A percentile compares a stretch with the other conserved stretches of the same genome.
These are phyloP conservation scores for Pardalotus punctatus DNA, from an alignment of 2,113 vertebrate species.

Conservation along the genomic window DNA sequence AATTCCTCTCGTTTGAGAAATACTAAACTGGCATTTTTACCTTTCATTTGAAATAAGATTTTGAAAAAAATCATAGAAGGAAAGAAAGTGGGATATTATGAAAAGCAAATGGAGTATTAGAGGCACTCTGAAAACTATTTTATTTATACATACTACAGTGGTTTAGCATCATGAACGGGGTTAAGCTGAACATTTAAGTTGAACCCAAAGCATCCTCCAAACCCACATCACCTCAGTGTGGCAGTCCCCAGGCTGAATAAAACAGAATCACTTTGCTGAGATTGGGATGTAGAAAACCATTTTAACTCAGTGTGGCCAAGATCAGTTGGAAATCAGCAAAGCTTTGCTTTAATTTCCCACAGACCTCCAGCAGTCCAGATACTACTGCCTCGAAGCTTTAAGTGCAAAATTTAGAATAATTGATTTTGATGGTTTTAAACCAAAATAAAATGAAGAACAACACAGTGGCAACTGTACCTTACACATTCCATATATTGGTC, in stretches of 20 bases:
- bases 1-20: neutral
- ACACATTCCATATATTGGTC: neutral
- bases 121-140: neutral
- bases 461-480: rapidly evolving
- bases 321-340: neutral
- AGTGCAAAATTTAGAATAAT: neutral
- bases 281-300: neutral
- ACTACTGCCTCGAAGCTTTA: neutral
- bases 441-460: rapidly evolving
- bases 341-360: neutral
- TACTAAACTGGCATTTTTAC: neutral
- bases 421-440: neutral
- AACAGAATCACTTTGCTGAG: neutral
- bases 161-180: neutral
- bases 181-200: neutral
- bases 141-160: neutral
- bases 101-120: neutral
- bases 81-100: neutral
- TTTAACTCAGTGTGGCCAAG: neutral
- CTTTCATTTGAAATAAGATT: neutral
- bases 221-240: neutral
- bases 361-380: neutral
- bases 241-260: neutral
- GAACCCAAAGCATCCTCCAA: neutral
- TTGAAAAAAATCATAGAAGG: neutral